phyloP scores from a whole-genome alignment of 2,888 invertebrate species.

The Tinea trinotella region DNA sequence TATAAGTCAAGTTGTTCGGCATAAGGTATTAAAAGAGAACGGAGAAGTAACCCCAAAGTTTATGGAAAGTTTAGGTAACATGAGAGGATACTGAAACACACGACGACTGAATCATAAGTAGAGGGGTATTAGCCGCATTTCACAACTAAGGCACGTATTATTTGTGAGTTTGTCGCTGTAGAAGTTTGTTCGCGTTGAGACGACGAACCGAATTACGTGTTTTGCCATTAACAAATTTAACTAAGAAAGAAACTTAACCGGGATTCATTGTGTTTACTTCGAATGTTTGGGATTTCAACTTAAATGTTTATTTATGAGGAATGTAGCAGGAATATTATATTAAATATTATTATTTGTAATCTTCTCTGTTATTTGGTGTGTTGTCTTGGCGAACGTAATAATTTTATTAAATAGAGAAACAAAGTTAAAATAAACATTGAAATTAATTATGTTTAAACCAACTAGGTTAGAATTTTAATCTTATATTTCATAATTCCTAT shows the following conservation, averaged over 20 bases:
- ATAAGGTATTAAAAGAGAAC: conserved; percentile 21
- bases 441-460: too few relatives aligned
- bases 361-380: too few relatives aligned
- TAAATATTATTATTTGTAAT: too few relatives aligned
- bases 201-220: conserved; percentile 20
- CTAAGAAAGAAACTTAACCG: conserved; percentile 15
- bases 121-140: conserved; percentile 21
- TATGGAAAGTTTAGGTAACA: conserved; percentile 26
- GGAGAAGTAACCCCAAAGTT: conserved; percentile 20
- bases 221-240: conserved; percentile 18
- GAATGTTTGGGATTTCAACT: neutral
- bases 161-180: conserved; percentile 27
- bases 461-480: too few relatives aligned
- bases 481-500: too few relatives aligned
- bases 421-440: too few relatives aligned
- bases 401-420: too few relatives aligned
- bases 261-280: conserved; percentile 8
- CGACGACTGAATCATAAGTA: conserved; percentile 25
- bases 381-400: too few relatives aligned
- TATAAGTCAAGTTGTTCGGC: conserved; percentile 20
- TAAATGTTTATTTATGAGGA: neutral
- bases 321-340: too few relatives aligned
- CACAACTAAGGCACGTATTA: conserved; percentile 28
- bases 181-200: conserved; percentile 26
- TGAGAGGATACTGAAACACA: conserved; percentile 25